Evolutionary conservation across 92 coral and sea anemone genomes (phyloP).

Genomic region (Pocillopora grandis): DNA sequence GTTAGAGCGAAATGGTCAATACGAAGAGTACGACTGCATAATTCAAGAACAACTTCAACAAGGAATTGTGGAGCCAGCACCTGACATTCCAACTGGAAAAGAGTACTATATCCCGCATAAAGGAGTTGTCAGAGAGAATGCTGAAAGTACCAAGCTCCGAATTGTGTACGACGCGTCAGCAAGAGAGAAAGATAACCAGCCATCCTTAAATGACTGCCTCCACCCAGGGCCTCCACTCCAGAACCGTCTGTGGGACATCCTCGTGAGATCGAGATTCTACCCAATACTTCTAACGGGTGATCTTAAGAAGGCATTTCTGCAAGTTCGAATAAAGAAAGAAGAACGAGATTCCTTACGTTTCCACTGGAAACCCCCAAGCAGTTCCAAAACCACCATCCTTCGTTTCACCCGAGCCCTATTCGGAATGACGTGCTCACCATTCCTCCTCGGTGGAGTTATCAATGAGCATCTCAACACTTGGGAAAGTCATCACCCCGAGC

Average conservation of each 20-base stretch:
- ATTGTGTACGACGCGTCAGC: slow-evolving; percentile 69
- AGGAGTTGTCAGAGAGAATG: slow-evolving; percentile 47
- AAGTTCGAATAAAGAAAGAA: slow-evolving; percentile 38
- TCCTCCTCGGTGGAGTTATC: slow-evolving; percentile 55
- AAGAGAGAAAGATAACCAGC: slow-evolving; percentile 46
- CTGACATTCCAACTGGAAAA: slow-evolving; percentile 24
- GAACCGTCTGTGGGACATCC: slow-evolving; percentile 39
- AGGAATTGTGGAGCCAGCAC: slow-evolving; percentile 58
- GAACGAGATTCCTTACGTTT: slow-evolving; percentile 61
- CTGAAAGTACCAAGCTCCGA: slow-evolving; percentile 59
- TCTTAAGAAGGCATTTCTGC: slow-evolving; percentile 37
- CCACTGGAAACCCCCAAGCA: slow-evolving; percentile 46
- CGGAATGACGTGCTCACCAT: slow-evolving; percentile 56
- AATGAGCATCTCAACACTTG: slow-evolving; percentile 47
- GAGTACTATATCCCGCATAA: slow-evolving; percentile 57
- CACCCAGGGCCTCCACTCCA: slow-evolving; percentile 47
- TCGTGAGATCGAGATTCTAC: slow-evolving; percentile 31
- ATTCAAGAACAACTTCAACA: slow-evolving; percentile 51
- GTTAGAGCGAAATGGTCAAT: slow-evolving; percentile 33
- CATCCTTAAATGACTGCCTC: slow-evolving; percentile 42
- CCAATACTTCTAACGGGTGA: slow-evolving; percentile 40
- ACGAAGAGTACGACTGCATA: slow-evolving; percentile 47
- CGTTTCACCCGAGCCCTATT: slow-evolving; percentile 48
- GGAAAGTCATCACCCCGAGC: slow-evolving; percentile 46
- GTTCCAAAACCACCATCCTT: slow-evolving; percentile 28